Percentiles rank a stretch among this genome's conserved stretches.
Evolutionary conservation across 2,888 invertebrate genomes (phyloP).

Genomic region (Crossocerus cetratus): DNA sequence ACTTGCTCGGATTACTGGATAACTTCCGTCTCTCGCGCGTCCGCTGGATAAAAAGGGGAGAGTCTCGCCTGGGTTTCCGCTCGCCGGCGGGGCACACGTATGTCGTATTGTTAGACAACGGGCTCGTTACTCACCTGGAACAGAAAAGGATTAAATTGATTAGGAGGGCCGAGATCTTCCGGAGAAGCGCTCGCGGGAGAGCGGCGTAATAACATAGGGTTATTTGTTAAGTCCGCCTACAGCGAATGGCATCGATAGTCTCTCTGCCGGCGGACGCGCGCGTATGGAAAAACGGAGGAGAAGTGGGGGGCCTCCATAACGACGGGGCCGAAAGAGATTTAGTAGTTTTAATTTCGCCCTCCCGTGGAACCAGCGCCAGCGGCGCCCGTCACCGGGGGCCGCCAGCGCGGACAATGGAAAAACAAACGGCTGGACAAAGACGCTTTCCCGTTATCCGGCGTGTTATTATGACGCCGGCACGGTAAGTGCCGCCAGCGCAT

Average conservation of each 20-base stretch:
- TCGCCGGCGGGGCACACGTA: too few relatives aligned
- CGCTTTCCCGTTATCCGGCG: slow-evolving; percentile 41
- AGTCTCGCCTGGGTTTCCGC: too few relatives aligned
- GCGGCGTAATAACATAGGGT: too few relatives aligned
- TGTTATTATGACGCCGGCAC: slow-evolving; percentile 35
- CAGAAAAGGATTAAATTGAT: slow-evolving; percentile 8
- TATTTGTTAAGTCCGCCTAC: not conserved
- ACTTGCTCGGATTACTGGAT: slow-evolving; percentile 14
- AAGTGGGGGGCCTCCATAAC: slow-evolving; percentile 33
- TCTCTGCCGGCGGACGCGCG: slow-evolving; percentile 21
- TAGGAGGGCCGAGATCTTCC: not conserved
- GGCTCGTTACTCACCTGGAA: slow-evolving; percentile 49
- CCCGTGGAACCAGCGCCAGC: not conserved
- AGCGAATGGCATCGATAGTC: slow-evolving; percentile 20
- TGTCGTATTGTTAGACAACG: too few relatives aligned
- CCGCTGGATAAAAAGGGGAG: not conserved
- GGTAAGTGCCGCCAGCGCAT: slow-evolving; percentile 24
- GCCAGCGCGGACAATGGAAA: slow-evolving; percentile 13
- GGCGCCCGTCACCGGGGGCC: not conserved
- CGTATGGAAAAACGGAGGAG: not conserved
- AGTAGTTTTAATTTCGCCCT: slow-evolving; percentile 47
- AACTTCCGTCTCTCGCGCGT: not conserved
- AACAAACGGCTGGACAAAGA: slow-evolving; percentile 37
- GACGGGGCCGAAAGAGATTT: slow-evolving; percentile 40
- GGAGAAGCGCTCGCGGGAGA: too few relatives aligned